phyloP scores from a whole-genome alignment of 2,113 vertebrate genomes.

The Maccullochella peelii region DNA sequence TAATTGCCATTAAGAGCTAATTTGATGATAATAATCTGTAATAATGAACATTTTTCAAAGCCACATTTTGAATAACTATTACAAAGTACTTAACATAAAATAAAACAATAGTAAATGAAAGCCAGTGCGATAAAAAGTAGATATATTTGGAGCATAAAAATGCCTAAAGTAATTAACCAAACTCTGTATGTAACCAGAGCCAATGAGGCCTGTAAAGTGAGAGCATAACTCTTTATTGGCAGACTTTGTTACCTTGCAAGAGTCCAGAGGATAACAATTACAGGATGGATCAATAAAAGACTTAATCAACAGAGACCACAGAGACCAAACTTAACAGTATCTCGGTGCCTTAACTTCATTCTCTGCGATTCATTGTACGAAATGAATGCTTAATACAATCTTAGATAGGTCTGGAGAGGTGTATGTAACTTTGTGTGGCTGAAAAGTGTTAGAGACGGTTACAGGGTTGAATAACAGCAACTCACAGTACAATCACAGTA shows the following conservation, averaged over 20 bases:
- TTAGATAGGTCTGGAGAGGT: slow-evolving; percentile 5
- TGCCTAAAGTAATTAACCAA: neutral
- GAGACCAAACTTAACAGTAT: slow-evolving; percentile 39
- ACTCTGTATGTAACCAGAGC: neutral
- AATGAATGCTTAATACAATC: slow-evolving; percentile 45
- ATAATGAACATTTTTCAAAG: slow-evolving; percentile 34
- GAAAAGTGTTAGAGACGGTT: neutral
- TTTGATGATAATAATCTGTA: slow-evolving; percentile 61
- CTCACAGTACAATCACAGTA: slow-evolving; percentile 26
- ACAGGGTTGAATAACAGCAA: slow-evolving; percentile 23
- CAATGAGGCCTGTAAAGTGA: slow-evolving; percentile 36
- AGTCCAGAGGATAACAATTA: slow-evolving; percentile 57
- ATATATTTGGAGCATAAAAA: slow-evolving; percentile 13
- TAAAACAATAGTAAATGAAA: slow-evolving; percentile 16
- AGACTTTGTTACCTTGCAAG: slow-evolving; percentile 43
- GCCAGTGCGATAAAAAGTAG: neutral
- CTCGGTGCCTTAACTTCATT: slow-evolving; percentile 45
- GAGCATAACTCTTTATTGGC: slow-evolving; percentile 35
- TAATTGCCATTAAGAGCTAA: slow-evolving; percentile 31
- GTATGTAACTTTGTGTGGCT: slow-evolving; percentile 20
- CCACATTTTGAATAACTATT: neutral
- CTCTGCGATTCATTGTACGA: slow-evolving; percentile 21
- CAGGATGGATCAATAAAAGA: slow-evolving; percentile 65
- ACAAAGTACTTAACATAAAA: slow-evolving; percentile 14
- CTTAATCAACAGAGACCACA: slow-evolving; percentile 55